These are phyloP conservation scores for Hirudo medicinalis DNA, from an alignment of 1,140 invertebrate species.

Conservation along the genomic window DNA sequence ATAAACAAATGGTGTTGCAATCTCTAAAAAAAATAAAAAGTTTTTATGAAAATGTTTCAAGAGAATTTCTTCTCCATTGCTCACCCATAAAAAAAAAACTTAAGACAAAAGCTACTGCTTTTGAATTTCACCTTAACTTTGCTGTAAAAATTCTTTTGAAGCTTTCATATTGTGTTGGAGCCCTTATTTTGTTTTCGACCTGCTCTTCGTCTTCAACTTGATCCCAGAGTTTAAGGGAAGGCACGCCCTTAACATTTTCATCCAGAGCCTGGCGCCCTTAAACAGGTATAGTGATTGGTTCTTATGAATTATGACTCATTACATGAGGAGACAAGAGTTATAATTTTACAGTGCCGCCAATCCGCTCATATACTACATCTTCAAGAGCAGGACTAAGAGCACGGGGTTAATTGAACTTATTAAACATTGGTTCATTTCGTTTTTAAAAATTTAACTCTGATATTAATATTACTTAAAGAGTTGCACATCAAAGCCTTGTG, in stretches of 20 bases:
- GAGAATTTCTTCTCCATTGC: not conserved
- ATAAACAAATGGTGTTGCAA: no score
- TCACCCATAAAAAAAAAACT: not conserved
- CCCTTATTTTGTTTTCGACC: slow-evolving; percentile 81
- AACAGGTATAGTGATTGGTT: slow-evolving; percentile 71
- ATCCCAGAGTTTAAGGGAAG: slow-evolving; percentile 65
- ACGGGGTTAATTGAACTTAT: no score
- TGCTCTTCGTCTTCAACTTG: slow-evolving; percentile 75
- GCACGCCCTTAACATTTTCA: slow-evolving; percentile 71
- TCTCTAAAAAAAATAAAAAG: no score
- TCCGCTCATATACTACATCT: slow-evolving; percentile 85
- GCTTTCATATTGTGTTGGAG: slow-evolving; percentile 91
- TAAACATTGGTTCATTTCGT: no score
- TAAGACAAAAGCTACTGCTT: no score
- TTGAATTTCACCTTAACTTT: slow-evolving; percentile 9
- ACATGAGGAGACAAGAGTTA: no score
- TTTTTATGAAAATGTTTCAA: no score
- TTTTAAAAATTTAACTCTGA: no score
- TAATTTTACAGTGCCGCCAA: slow-evolving; percentile 66
- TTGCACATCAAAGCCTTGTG: no score
- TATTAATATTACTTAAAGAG: no score
- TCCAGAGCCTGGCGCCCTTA: slow-evolving; percentile 77
- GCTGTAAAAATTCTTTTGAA: slow-evolving; percentile 38
- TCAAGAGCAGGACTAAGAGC: slow-evolving; percentile 45
- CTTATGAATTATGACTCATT: no score